Base-by-base conservation (phyloP, 2,888 invertebrate genomes). In the Drosophila stalkeri region DNA sequence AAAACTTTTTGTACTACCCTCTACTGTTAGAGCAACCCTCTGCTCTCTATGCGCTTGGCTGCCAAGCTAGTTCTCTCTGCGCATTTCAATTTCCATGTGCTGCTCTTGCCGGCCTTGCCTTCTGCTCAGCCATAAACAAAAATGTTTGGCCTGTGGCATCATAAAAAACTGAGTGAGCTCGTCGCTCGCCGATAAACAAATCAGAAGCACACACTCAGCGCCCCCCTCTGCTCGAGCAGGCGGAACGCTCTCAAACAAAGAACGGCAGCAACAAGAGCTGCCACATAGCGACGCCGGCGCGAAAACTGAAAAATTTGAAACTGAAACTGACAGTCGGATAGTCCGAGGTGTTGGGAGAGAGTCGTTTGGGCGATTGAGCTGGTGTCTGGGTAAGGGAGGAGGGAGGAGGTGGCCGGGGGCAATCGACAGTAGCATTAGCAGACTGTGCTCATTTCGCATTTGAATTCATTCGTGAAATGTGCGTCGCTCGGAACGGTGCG, bases 381-480 rank as follows among this genome's bases (percentile, higher is more conserved):
- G 33, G 46, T 43, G 33, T 27, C 12, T 11, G 39, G 54, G 41
- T 41, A 4, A 18, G 31, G 18, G 16, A 27, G 6, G 27, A 27
- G 27, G 6, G 6, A 27, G 39, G 31, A 9, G 11, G 56, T 3
- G 20, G 14, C 52, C 20, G 56, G n/a, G 35, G 52, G 49, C 41
- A 56, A 51, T 55, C 37, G 54, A 46, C 51, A 59, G 35, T 57
- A 41, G 49, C 47, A 27, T 46, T 61, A 61, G 60, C 69, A 65
- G 80, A 43, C 67, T 72, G 86, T 82, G 83, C 83, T 89, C 87
- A 89, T 87, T 87, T 89, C 68, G 85, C 80, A 86, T 87, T 85
- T 87, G 80, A 86, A 80, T 86, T 87, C 86, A 87, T 85, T 89
- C 89, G 86, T 82, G 76, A 87, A 87, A 81, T 81, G 86, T 87